Base-by-base conservation (phyloP, 2,113 vertebrate genomes). In the Chionodraco myersi region DNA sequence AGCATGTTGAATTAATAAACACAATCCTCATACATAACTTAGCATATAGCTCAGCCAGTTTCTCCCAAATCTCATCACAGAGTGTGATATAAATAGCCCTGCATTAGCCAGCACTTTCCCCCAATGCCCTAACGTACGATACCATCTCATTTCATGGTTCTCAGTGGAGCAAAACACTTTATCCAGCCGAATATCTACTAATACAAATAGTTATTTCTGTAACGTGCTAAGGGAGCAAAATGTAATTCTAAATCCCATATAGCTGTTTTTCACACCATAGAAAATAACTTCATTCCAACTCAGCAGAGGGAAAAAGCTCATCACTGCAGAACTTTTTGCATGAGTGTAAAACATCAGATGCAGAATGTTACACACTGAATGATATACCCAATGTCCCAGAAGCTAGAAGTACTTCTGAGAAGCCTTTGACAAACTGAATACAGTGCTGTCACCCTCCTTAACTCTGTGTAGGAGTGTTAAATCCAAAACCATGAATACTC, bases 61-160 rank as follows among this genome's bases (percentile, higher is more conserved):
- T 59, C 57, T 36, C 10, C 34, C 34, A 30, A 48, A 75, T 59
- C 36, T 60, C 45, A 34, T 52, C n/a, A 57, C 36, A 60, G 54
- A 41, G 72, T 65, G 11, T 51, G 62, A 69, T 68, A 57, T 51
- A 74, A 68, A 73, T 45, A 68, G 30, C 30, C 63, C 47, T 73
- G 81, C 70, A 65, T 70, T 63, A 63, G 63, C 15, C 69, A 58
- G 69, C 80, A 47, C 34, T 61, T 82, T 65, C 61, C 65, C 56
- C 63, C 7, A 41, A 41, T 41, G 7, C 36, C 36, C 36, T 7
- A 6, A 41, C 7, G 36, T 7, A 41, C 36, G 5, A 51, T 51
- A 62, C 52, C 8, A 51, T n/a, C 59, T 64, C 21, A 63, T 77
- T 73, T 77, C 18, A 70, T 56, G 77, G 59, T 56, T 61, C 63